Conservation (phyloP, 2,888 invertebrate species). For the Hirtodrosophila confusa region DNA sequence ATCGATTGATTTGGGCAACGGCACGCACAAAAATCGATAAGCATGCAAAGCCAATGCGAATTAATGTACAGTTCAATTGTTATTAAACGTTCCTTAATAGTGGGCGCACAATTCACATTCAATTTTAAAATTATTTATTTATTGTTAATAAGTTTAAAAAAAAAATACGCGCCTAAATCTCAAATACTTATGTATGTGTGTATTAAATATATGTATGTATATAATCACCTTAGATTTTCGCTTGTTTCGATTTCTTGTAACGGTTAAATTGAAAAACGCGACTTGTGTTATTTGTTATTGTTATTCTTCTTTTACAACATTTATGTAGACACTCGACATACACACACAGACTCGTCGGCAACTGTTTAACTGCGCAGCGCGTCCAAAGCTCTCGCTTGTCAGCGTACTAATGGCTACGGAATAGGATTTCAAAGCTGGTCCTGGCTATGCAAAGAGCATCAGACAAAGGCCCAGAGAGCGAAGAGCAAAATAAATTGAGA, state of each 20-base stretch:
- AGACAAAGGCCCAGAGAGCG: slow-evolving; percentile 28
- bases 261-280: slow-evolving; percentile 17
- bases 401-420: slow-evolving; percentile 63
- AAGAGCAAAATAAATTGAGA: slow-evolving; percentile 19
- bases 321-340: slow-evolving; percentile 28
- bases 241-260: slow-evolving; percentile 26
- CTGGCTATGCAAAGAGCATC: slow-evolving; percentile 33
- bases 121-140: slow-evolving; percentile 23
- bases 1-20: slow-evolving; percentile 80
- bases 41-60: slow-evolving; percentile 52
- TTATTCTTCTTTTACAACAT: slow-evolving; percentile 56
- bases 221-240: slow-evolving; percentile 50
- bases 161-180: slow-evolving; percentile 56
- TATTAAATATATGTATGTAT: slow-evolving; percentile 21
- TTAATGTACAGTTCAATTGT: slow-evolving; percentile 53
- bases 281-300: slow-evolving; percentile 61
- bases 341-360: slow-evolving; percentile 25
- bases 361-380: slow-evolving; percentile 59
- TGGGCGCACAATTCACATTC: slow-evolving; percentile 2
- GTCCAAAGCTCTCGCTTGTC: slow-evolving; percentile 73
- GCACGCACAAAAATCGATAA: slow-evolving; percentile 72
- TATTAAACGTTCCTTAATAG: slow-evolving; percentile 10
- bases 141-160: slow-evolving; percentile 31
- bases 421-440: slow-evolving; percentile 60
- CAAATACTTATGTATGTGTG: slow-evolving; percentile 15